These are phyloP conservation scores for Chrysopilus asiliformis DNA, from an alignment of 2,888 invertebrate genomes.

Conservation along the genomic window DNA sequence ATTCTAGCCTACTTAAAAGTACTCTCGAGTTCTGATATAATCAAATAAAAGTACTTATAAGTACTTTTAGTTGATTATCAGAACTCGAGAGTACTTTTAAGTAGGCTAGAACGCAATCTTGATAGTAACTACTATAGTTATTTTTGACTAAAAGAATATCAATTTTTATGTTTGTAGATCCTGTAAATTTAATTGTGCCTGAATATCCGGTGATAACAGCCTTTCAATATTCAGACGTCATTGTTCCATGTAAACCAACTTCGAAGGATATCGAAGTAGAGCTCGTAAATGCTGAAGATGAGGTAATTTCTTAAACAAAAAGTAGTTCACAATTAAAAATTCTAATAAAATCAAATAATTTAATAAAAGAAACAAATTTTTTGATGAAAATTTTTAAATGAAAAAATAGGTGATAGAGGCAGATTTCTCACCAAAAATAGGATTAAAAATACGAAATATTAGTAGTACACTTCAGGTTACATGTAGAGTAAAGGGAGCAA, in stretches of 20 bases:
- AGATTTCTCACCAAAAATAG: too few species aligned
- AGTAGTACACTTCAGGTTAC: too few species aligned
- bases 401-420: too few species aligned
- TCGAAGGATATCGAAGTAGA: conserved; percentile 42
- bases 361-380: too few species aligned
- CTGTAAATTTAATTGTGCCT: conserved; percentile 35
- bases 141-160: conserved; percentile 2
- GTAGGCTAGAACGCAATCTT: neutral
- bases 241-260: conserved; percentile 51
- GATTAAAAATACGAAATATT: too few species aligned
- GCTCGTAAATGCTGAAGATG: conserved; percentile 29
- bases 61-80: too few species aligned
- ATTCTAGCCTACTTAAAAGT: neutral
- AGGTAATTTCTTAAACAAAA: conserved; percentile 24
- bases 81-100: neutral
- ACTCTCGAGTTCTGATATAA: neutral
- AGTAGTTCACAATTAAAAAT: neutral
- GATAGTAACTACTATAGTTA: neutral
- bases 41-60: too few species aligned
- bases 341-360: too few species aligned
- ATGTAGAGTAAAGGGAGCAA: too few species aligned
- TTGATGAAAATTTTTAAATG: too few species aligned
- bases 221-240: conserved; percentile 31
- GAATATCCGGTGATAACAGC: conserved; percentile 27
- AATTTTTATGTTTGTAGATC: conserved; percentile 32